phyloP scores from a whole-genome alignment of 2,797 vertebrate species.

The Melanotaenia maccullochi region DNA sequence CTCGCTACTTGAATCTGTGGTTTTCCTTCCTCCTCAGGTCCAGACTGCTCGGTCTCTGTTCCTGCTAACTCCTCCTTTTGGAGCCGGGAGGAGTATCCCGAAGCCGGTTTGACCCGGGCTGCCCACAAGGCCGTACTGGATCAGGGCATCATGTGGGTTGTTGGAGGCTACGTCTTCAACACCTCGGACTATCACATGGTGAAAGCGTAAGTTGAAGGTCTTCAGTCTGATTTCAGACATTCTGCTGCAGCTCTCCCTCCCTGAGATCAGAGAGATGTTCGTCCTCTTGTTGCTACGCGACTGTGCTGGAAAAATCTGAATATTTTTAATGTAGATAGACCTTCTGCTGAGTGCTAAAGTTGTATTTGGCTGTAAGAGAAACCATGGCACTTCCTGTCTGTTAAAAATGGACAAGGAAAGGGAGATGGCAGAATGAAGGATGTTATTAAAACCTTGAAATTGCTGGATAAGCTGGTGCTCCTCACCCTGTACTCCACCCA shows the following conservation, averaged over 20 bases:
- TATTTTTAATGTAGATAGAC: constrained; percentile 18
- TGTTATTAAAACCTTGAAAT: constrained; percentile 61
- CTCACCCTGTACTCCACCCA: constrained; percentile 50
- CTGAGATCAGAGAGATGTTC: constrained; percentile 1
- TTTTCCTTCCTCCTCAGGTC: constrained; percentile 78
- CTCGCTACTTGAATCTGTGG: constrained; percentile 17
- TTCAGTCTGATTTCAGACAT: neutral
- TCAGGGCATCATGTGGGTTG: constrained; percentile 92
- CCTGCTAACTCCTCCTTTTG: constrained; percentile 94
- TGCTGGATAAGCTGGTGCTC: constrained; percentile 30
- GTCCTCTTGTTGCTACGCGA: constrained; percentile 50
- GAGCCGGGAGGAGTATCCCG: constrained; percentile 85
- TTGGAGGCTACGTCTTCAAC: constrained; percentile 98
- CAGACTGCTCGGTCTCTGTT: constrained; percentile 89
- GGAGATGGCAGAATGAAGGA: neutral
- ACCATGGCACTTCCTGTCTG: constrained; percentile 16
- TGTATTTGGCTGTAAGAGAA: constrained; percentile 5
- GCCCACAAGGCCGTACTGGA: constrained; percentile 93
- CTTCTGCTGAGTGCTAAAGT: neutral
- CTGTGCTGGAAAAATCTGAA: constrained; percentile 19
- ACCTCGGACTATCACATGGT: constrained; percentile 93
- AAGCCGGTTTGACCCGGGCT: constrained; percentile 86
- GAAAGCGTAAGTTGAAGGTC: constrained; percentile 89
- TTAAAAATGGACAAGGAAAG: constrained; percentile 2
- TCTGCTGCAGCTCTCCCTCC: neutral